Evolutionary conservation across 2,888 invertebrate genomes (phyloP).

Genomic region (Andricus curvator): DNA sequence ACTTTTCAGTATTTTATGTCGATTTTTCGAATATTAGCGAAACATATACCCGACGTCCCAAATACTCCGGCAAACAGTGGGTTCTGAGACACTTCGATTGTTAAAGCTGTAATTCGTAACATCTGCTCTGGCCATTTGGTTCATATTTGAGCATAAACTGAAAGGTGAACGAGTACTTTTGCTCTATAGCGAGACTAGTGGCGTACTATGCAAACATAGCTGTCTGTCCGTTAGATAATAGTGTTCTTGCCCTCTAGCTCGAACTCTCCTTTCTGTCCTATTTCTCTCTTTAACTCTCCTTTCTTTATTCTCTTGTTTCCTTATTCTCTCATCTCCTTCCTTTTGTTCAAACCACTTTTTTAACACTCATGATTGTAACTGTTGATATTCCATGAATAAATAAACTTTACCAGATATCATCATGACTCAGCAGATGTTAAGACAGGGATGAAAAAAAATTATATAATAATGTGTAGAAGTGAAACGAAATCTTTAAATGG

Average conservation of each 20-base stretch:
- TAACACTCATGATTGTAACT: neutral
- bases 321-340: too few species aligned
- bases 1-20: neutral
- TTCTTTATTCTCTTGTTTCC: too few species aligned
- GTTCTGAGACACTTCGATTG: neutral
- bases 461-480: too few species aligned
- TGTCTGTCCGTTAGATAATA: neutral
- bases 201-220: constrained; percentile 31
- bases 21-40: neutral
- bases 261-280: too few species aligned
- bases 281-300: too few species aligned
- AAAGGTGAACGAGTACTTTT: neutral
- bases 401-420: neutral
- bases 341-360: too few species aligned
- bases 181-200: neutral
- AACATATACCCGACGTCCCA: neutral
- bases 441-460: too few species aligned
- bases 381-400: constrained; percentile 31
- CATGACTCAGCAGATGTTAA: too few species aligned
- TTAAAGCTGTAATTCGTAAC: constrained; percentile 29
- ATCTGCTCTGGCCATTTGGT: constrained; percentile 34
- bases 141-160: constrained; percentile 31
- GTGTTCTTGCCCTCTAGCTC: neutral
- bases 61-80: neutral
- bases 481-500: too few species aligned